Percentiles rank a stretch among this genome's conserved stretches.
phyloP scores from a whole-genome alignment of 2,797 vertebrate genomes.

The Linurgus olivaceus region DNA sequence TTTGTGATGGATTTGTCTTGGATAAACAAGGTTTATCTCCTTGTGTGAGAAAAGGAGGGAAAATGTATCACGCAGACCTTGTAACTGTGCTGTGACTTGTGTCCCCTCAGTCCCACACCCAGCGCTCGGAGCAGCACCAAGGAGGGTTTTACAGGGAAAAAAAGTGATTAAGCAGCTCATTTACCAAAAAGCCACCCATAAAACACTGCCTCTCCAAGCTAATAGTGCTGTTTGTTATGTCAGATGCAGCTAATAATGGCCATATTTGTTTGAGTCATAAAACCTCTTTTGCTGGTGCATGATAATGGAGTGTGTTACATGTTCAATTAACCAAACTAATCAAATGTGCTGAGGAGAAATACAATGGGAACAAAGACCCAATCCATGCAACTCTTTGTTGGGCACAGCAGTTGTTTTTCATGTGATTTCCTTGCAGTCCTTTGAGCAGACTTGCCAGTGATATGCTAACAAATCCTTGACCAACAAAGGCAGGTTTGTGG shows the following conservation, averaged over 20 bases:
- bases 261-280: slow-evolving; percentile 55
- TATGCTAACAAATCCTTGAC: neutral
- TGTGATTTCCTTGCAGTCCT: neutral
- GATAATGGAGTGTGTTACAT: slow-evolving; percentile 44
- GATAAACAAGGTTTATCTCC: neutral
- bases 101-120: neutral
- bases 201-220: slow-evolving; percentile 25
- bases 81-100: neutral
- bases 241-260: slow-evolving; percentile 56
- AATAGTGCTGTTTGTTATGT: slow-evolving; percentile 52
- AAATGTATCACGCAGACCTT: neutral
- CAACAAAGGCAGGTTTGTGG: neutral
- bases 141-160: neutral
- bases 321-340: slow-evolving; percentile 65
- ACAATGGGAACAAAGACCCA: neutral
- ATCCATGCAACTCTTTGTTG: neutral
- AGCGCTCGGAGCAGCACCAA: neutral
- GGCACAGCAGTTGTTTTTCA: neutral
- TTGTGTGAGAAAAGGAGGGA: neutral
- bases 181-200: slow-evolving; percentile 46
- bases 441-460: neutral
- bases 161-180: slow-evolving; percentile 33
- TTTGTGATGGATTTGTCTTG: neutral
- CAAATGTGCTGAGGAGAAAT: slow-evolving; percentile 10
- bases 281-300: slow-evolving; percentile 12